Conservation (phyloP, 2,888 invertebrate species). For the Platypus cylindrus region DNA sequence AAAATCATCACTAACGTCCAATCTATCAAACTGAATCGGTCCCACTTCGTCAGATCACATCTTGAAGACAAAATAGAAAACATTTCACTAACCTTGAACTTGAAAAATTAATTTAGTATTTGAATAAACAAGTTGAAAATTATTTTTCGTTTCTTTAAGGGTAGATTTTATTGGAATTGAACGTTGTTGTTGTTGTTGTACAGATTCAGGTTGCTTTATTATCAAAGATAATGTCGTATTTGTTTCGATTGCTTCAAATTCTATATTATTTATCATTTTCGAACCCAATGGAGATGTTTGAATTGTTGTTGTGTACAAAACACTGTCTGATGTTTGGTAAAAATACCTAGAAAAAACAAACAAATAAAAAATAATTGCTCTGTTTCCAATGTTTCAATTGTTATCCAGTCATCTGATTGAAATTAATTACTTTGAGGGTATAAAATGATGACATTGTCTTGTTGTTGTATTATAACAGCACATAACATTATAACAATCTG, state of each 20-base stretch:
- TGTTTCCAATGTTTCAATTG: background rate
- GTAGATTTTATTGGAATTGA: background rate
- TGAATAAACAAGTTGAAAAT: constrained; percentile 10
- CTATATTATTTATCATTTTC: constrained; percentile 13
- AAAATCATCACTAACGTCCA: too few species aligned
- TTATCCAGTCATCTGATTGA: background rate
- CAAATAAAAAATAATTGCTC: too few species aligned
- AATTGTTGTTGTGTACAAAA: constrained; percentile 9
- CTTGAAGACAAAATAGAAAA: too few species aligned
- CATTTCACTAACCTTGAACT: background rate
- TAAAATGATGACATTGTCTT: constrained; percentile 27
- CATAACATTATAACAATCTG: constrained; percentile 20
- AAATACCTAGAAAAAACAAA: constrained; percentile 21
- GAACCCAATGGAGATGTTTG: constrained; percentile 21
- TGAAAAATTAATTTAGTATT: constrained; percentile 1
- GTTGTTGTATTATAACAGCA: constrained; percentile 28
- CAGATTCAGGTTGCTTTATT: constrained; percentile 18
- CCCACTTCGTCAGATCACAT: too few species aligned
- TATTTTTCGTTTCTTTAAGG: constrained; percentile 19
- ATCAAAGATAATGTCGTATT: constrained; percentile 19
- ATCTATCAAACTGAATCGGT: too few species aligned
- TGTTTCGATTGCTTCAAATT: constrained; percentile 12
- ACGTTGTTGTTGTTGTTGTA: background rate
- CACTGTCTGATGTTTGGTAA: constrained; percentile 17
- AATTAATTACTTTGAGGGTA: constrained; percentile 24